Base-by-base conservation (phyloP, 1,140 invertebrate species). In the Globodera ellingtonae region DNA sequence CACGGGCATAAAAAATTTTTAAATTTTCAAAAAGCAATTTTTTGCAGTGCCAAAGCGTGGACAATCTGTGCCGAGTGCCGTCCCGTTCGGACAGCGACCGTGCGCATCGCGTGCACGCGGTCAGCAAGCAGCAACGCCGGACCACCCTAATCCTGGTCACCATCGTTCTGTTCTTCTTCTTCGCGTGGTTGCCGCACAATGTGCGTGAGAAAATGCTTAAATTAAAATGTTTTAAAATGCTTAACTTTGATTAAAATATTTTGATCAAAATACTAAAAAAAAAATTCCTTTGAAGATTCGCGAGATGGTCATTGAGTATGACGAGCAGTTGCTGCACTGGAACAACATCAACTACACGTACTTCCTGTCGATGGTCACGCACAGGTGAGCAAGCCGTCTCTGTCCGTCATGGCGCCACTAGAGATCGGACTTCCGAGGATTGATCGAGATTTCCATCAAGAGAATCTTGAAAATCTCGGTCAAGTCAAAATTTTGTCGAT, bases 111-210 rank as follows among this genome's bases (percentile, higher is more conserved):
- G 44, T 72, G 15, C 73, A 66, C 82, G 70, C 85, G 2, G 9
- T 84, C 24, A 24, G 46, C 71, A 35, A 69, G 50, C 91, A 94
- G 70, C 95, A 95, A 18, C 94, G 95, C 82, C 84, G 92, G 70
- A 93, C 92, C 21, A 93, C 93, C 84, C 92, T 94, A 79, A 99
- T 98, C 95, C 91, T 98, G 9, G 97, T 98, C 83, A 93, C 94
- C 0, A 98, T 98, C 96, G 96, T 98, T 0, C 92, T 93, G 0
- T 95, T 98, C 67, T 98, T 98, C 90, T 94, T 95, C 0, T 91
- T 94, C 0, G 96, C 94, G 15, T 98, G 97, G 97, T 90, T 98
- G 81, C 96, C 96, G 0, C 91, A 98, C 8, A 98, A 98, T 89
- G 89, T 94, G 69, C 92, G 95, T 75, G 13, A 18, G 15, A 62